Conservation (phyloP, 64 coral and sea anemone genomes). For the Dendronephthya gigantea region DNA sequence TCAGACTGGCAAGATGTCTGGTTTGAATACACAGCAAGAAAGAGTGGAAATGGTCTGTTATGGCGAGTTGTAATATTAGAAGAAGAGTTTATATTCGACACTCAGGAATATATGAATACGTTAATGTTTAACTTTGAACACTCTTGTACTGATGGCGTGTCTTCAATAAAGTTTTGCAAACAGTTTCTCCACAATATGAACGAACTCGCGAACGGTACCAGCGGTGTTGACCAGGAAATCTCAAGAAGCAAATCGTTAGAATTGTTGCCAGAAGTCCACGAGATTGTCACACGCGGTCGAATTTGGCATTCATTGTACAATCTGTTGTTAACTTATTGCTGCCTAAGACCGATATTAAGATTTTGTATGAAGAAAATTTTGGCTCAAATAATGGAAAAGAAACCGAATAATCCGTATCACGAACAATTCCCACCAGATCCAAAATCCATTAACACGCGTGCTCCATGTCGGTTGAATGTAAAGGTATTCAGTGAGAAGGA, state of each 20-base stretch:
- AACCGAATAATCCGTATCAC: neutral
- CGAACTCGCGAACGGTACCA: neutral
- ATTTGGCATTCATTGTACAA: neutral
- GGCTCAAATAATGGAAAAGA: neutral
- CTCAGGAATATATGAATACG: neutral
- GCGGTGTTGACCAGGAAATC: neutral
- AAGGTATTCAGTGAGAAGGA: no score
- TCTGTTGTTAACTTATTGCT: neutral
- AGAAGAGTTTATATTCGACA: neutral
- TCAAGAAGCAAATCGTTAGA: neutral
- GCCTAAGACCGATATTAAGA: neutral
- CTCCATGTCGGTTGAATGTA: no score
- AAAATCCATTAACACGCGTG: neutral
- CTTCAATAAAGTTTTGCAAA: neutral
- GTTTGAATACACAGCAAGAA: neutral
- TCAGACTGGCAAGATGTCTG: no score
- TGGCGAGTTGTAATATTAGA: neutral
- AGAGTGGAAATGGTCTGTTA: neutral
- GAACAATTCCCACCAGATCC: neutral
- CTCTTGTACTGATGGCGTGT: neutral
- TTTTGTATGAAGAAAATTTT: no score
- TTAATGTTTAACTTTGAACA: no score
- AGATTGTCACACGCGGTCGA: neutral
- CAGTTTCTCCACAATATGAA: neutral
- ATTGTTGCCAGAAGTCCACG: neutral